A percentile compares a stretch with the other conserved stretches of the same genome.
Evolutionary conservation across 2,888 invertebrate species (phyloP).

Genomic region (Eilema caniola): DNA sequence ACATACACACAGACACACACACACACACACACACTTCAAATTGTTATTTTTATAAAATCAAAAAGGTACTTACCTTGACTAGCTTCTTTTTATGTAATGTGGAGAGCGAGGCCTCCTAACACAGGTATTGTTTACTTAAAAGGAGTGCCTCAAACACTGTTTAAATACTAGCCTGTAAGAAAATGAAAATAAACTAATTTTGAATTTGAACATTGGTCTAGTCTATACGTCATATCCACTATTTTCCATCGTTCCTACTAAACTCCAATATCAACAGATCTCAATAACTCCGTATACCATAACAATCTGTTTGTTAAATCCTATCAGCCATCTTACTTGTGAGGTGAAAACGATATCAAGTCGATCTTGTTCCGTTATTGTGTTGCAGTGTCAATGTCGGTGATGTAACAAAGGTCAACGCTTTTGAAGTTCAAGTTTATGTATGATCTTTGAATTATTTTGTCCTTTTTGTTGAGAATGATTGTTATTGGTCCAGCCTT

Average conservation of each 20-base stretch:
- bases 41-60: no score
- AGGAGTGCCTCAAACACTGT: no score
- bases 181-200: no score
- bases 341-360: constrained; percentile 70
- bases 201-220: no score
- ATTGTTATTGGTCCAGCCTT: constrained; percentile 17
- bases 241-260: constrained; percentile 15
- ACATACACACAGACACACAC: no score
- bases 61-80: no score
- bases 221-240: not conserved
- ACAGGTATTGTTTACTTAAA: no score
- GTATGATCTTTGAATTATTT: constrained; percentile 24
- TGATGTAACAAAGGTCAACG: constrained; percentile 44
- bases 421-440: constrained; percentile 48
- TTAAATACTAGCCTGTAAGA: no score
- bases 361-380: constrained; percentile 67
- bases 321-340: constrained; percentile 60
- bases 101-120: no score
- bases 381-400: constrained; percentile 62
- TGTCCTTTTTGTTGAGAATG: constrained; percentile 24
- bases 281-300: constrained; percentile 28
- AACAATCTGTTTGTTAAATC: constrained; percentile 50
- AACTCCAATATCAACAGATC: constrained; percentile 26
- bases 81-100: no score
- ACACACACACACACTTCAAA: no score